Evolutionary conservation across 64 coral and sea anemone species (phyloP).

Genomic region (Actinia equina): DNA sequence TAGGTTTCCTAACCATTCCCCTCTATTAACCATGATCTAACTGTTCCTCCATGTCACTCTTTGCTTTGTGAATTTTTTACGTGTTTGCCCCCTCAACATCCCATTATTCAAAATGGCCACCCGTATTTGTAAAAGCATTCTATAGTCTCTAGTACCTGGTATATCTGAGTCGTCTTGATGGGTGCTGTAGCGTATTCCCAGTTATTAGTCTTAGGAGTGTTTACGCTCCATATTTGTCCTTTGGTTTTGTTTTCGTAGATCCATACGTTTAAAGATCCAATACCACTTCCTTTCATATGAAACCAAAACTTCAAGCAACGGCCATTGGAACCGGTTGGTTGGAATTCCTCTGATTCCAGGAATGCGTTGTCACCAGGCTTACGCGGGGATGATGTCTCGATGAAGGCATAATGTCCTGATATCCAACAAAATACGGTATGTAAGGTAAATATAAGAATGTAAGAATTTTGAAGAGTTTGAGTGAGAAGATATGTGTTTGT

Average conservation of each 20-base stretch:
- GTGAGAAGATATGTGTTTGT: too few relatives aligned
- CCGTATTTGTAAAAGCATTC: not conserved
- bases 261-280: constrained; percentile 79
- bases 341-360: constrained; percentile 69
- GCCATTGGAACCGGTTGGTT: constrained; percentile 49
- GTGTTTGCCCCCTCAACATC: too few relatives aligned
- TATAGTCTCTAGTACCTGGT: constrained; percentile 35
- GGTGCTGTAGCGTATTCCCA: constrained; percentile 82
- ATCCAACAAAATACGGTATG: not conserved
- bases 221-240: constrained; percentile 43
- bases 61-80: too few relatives aligned
- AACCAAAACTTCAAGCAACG: constrained; percentile 96
- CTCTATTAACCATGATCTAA: too few relatives aligned
- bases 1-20: too few relatives aligned
- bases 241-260: constrained; percentile 42
- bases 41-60: too few relatives aligned
- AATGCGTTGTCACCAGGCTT: constrained; percentile 61
- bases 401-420: constrained; percentile 87
- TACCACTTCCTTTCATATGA: constrained; percentile 70
- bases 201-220: constrained; percentile 19
- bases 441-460: not conserved
- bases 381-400: constrained; percentile 78
- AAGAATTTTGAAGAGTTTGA: too few relatives aligned
- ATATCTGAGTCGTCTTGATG: constrained; percentile 52
- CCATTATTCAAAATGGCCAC: too few relatives aligned